Evolutionary conservation across 2,888 invertebrate species (phyloP).

Genomic region (Chrysomela aeneicollis): DNA sequence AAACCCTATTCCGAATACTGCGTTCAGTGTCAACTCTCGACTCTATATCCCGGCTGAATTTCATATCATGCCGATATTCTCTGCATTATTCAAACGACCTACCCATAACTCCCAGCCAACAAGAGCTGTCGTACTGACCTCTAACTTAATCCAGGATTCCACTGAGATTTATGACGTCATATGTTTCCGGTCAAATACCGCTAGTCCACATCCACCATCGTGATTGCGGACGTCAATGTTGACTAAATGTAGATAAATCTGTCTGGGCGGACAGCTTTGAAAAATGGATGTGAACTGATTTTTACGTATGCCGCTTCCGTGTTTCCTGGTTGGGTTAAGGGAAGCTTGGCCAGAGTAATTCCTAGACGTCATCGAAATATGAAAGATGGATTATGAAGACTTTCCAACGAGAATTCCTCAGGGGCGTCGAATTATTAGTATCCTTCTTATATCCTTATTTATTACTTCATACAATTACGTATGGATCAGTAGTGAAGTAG

Average conservation of each 20-base stretch:
- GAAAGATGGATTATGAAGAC: too few relatives aligned
- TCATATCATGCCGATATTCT: background rate
- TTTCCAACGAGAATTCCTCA: too few relatives aligned
- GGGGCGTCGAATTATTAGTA: too few relatives aligned
- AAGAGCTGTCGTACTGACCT: conserved; percentile 27
- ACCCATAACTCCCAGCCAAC: conserved; percentile 21
- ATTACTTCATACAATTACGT: too few relatives aligned
- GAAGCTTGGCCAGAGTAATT: background rate
- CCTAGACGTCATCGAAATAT: too few relatives aligned
- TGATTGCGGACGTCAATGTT: conserved; percentile 35
- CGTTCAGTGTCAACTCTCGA: background rate
- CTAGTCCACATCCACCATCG: conserved; percentile 14
- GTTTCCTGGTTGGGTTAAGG: background rate
- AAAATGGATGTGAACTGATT: background rate
- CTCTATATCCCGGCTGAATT: background rate
- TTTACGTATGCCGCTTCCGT: background rate
- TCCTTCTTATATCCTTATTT: too few relatives aligned
- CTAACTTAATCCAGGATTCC: conserved; percentile 36
- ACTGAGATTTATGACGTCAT: conserved; percentile 37
- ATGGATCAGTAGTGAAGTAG: too few relatives aligned
- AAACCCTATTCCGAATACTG: background rate
- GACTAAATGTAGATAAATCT: conserved; percentile 20
- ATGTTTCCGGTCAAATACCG: conserved; percentile 33
- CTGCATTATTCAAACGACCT: conserved; percentile 21
- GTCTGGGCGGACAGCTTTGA: background rate